phyloP scores from a whole-genome alignment of 30 jellyfish, hydroid and myxozoan species.

The Nemopilema nomurai region DNA sequence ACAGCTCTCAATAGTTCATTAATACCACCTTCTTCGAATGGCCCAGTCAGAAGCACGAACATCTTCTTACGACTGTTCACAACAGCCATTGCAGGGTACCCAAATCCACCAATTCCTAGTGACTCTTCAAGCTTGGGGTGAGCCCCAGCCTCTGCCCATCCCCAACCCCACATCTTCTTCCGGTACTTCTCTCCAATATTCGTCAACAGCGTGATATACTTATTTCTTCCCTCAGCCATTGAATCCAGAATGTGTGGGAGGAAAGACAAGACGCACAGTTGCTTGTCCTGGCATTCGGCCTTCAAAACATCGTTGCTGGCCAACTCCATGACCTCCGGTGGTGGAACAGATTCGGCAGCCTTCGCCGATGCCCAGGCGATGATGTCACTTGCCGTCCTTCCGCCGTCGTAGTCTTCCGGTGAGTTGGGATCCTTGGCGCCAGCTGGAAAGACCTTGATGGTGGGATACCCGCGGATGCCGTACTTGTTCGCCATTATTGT shows the following conservation, averaged over 20 bases:
- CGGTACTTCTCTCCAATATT: constrained; percentile 87
- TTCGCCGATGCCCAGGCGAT: constrained; percentile 72
- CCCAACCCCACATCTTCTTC: constrained; percentile 96
- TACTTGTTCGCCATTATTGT: constrained; percentile 68
- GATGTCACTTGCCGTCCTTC: constrained; percentile 92
- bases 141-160: constrained; percentile 85
- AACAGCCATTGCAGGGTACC: constrained; percentile 98
- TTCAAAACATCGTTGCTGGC: constrained; percentile 48
- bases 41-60: constrained; percentile 70
- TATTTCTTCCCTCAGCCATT: constrained; percentile 85
- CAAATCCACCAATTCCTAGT: constrained; percentile 95
- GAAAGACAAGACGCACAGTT: constrained; percentile 83
- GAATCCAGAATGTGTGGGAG: constrained; percentile 88
- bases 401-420: constrained; percentile 89
- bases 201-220: constrained; percentile 54
- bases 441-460: constrained; percentile 89
- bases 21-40: constrained; percentile 83
- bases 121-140: constrained; percentile 83
- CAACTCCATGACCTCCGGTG: constrained; percentile 83
- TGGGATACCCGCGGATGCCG: constrained; percentile 90
- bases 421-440: constrained; percentile 77
- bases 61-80: constrained; percentile 89
- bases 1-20: constrained; percentile 81
- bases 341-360: constrained; percentile 75
- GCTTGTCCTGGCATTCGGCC: constrained; percentile 81